Percentiles rank a stretch among this genome's conserved stretches.
These are phyloP conservation scores for Hemibagrus guttatus DNA, from an alignment of 2,797 vertebrate genomes.

Conservation along the genomic window DNA sequence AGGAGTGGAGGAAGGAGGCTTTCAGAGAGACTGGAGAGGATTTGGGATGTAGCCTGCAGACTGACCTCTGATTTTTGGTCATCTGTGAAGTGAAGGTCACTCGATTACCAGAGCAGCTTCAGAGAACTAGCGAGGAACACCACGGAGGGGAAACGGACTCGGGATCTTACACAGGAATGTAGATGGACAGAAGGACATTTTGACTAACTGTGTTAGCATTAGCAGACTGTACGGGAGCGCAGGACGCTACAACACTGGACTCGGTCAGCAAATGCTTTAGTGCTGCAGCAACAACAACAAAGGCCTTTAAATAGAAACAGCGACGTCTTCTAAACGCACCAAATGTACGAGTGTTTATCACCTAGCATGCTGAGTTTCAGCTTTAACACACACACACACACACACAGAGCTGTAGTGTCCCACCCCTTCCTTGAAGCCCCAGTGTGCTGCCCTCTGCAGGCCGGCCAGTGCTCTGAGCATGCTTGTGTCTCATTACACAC, in stretches of 20 bases:
- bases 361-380: neutral
- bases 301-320: neutral
- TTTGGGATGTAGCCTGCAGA: neutral
- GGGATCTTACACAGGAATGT: neutral
- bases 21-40: neutral
- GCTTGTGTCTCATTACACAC: neutral
- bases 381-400: neutral
- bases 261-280: neutral
- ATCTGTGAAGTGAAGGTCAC: too few species aligned
- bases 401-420: neutral
- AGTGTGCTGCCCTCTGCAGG: neutral
- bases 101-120: neutral
- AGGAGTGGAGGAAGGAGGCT: neutral
- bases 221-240: conserved; percentile 62
- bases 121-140: neutral
- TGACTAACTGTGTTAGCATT: conserved; percentile 65
- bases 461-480: too few species aligned
- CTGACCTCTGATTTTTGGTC: neutral
- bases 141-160: neutral
- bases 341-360: neutral
- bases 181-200: neutral
- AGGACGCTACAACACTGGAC: conserved; percentile 41
- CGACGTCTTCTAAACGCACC: neutral
- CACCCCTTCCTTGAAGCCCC: neutral
- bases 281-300: neutral